Percentiles rank a stretch among this genome's conserved stretches.
phyloP scores from a whole-genome alignment of 2,888 invertebrate genomes.

The Drosophila meridiana region DNA sequence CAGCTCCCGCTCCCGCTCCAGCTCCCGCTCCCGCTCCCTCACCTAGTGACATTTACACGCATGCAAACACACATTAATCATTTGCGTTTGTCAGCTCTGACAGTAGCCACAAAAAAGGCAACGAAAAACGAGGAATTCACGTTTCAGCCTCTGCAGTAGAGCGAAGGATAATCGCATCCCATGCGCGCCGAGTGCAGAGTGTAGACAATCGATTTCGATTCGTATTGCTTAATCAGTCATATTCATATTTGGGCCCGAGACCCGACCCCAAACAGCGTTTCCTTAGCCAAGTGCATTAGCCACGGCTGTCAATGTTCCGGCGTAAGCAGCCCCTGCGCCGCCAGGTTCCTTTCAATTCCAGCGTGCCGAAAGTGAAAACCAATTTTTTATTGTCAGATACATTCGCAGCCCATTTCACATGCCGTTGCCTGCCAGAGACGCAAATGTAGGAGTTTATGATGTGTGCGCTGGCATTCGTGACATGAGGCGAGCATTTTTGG shows the following conservation, averaged over 20 bases:
- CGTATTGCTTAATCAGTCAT: conserved; percentile 75
- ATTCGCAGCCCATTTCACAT: conserved; percentile 38
- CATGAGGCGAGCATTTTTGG: conserved; percentile 21
- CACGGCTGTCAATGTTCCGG: conserved; percentile 39
- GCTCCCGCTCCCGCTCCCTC: conserved; percentile 5
- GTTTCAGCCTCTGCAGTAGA: conserved; percentile 11
- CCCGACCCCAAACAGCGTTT: neutral
- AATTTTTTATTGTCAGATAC: conserved; percentile 47
- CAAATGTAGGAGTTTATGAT: conserved; percentile 1
- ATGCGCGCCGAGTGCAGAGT: conserved; percentile 41
- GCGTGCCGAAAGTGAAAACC: conserved; percentile 33
- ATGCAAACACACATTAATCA: conserved; percentile 83
- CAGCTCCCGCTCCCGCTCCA: too few species aligned
- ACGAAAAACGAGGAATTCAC: conserved; percentile 45
- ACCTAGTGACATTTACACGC: conserved; percentile 83
- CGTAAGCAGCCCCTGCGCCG: conserved; percentile 6
- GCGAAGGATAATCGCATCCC: conserved; percentile 50
- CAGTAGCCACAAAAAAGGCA: conserved; percentile 62
- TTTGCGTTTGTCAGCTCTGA: conserved; percentile 83
- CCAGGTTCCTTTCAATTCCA: conserved; percentile 20
- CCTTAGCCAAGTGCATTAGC: conserved; percentile 48
- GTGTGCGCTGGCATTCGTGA: conserved; percentile 16
- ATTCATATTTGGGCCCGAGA: conserved; percentile 37
- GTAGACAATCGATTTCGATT: conserved; percentile 78
- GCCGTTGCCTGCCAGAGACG: conserved; percentile 13